Base-by-base conservation (phyloP, 1,140 invertebrate species). In the Bicyclus anynana region DNA sequence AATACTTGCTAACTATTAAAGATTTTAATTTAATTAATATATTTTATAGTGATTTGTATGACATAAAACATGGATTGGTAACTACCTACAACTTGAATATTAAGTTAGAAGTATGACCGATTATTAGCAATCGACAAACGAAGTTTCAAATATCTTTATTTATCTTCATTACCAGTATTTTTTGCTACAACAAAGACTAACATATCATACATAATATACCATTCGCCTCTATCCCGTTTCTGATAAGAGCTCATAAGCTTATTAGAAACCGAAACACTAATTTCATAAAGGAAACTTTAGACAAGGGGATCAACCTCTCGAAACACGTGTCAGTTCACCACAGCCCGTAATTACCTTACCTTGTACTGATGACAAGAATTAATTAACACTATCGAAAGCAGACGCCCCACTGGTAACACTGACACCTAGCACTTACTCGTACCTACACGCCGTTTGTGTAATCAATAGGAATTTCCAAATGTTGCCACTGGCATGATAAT, bases 301-400 rank as follows among this genome's bases (percentile, higher is more conserved):
- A 58, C 61, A 60, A 59, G 63, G 40, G 57, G 57, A 66, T 65
- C 62, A 65, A 54, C 63, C 40, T 44, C 40, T 63, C 38, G 37
- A 59, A 78, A 76, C 72, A 74, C 69, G 69, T 69, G 71, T 78
- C 70, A 74, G 64, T 62, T 65, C 49, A 77, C 69, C 76, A 69
- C 64, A 69, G 62, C 52, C 65, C 58, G 65, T 79, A 84, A 81
- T 80, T 81, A 81, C 67, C 78, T 72, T 64, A 67, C 62, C 71
- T 66, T 75, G 69, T 77, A 73, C 64, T 65, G 65, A 72, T 78
- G 69, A 74, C 72, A 67, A 66, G 72, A 74, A 77, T 80, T 80
- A 82, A 83, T 83, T 77, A 81, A 76, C 73, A 69, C 69, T 74
- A 84, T 80, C 69, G 71, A 73, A 77, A 80, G 73, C 72, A 75